Evolutionary conservation across 2,888 invertebrate genomes (phyloP), one percentile per base, ranked within the genome.

Genomic region (Corbicula japonica): DNA sequence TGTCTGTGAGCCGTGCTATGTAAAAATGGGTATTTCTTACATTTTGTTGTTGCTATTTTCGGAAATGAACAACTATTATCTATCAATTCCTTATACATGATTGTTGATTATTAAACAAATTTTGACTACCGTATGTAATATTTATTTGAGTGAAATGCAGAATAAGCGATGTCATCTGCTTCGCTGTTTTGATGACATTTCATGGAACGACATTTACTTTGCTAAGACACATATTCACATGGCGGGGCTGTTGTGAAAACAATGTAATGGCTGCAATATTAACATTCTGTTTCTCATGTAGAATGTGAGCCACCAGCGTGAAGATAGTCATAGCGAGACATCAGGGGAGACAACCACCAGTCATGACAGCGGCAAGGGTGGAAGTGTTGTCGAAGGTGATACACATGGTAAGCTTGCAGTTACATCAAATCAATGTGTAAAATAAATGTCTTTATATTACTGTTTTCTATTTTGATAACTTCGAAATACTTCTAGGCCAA

Each of bases 301-400:
- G 78, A 71, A 62, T 52, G 77, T 76, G 32, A 77, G 56, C 63
- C 83, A 83, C 44, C 83, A 83, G 30, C 74, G 83, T 15, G 83
- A 83, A 52, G 83, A 83, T 46, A 83, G 83, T 58, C 80, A 83
- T 62, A 83, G 83, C 46, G 83, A 83, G 62, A 78, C 80, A 1
- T 83, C 83, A 48, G 83, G 75, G 34, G 83, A 83, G 66, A 80
- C 80, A 23, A 52, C 73, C 15, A 83, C 83, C 2, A 83, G 83
- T 58, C 83, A 83, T 46, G 83, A 83, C 69, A 83, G 83, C 23
- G 83, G 83, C 3, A 80, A 80, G 32, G 83, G 83, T 2, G 74
- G 77, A 41, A 83, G 76, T 21, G 66, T 66, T n/a, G 72, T 72
- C 32, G 79, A 79, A 50, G 83, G 76, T 38, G 83, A 83, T 65